Conservation (phyloP, 1,140 invertebrate genomes). For the Periplaneta americana region DNA sequence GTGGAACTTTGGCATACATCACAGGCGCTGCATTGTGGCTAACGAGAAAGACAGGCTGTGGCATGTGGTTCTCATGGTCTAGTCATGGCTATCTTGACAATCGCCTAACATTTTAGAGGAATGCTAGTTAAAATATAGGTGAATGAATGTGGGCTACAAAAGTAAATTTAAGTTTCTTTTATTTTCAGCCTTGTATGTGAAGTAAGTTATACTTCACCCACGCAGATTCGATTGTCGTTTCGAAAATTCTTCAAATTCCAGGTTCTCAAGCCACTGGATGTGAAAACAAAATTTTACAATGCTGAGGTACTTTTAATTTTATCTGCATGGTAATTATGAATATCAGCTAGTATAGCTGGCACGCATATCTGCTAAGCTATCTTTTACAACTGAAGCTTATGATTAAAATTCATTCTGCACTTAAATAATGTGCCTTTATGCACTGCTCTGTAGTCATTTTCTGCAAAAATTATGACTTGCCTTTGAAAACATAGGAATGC, state of each 20-base stretch:
- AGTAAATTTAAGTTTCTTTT: conserved; percentile 20
- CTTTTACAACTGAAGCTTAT: background rate
- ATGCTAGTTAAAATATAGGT: no score
- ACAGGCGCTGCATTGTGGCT: no score
- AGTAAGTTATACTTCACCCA: conserved; percentile 77
- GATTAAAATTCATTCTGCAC: background rate
- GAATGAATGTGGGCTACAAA: background rate
- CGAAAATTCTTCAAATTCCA: conserved; percentile 98
- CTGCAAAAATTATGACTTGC: no score
- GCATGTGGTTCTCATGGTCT: no score
- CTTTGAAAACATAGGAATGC: no score
- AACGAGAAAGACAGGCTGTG: no score
- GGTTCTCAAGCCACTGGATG: conserved; percentile 95
- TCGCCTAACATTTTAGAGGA: no score
- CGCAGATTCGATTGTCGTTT: conserved; percentile 68
- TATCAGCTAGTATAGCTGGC: background rate
- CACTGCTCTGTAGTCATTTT: no score
- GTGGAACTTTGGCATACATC: no score
- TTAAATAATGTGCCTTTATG: no score
- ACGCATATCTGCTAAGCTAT: no score
- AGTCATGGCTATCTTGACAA: no score
- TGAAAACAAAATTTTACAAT: conserved; percentile 98
- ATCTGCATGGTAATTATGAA: background rate
- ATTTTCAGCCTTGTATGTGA: conserved; percentile 86
- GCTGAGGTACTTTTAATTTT: conserved; percentile 60